Percentiles rank a stretch among this genome's conserved stretches.
These are phyloP conservation scores for Lordiphosa collinella DNA, from an alignment of 1,140 invertebrate species.

Conservation along the genomic window DNA sequence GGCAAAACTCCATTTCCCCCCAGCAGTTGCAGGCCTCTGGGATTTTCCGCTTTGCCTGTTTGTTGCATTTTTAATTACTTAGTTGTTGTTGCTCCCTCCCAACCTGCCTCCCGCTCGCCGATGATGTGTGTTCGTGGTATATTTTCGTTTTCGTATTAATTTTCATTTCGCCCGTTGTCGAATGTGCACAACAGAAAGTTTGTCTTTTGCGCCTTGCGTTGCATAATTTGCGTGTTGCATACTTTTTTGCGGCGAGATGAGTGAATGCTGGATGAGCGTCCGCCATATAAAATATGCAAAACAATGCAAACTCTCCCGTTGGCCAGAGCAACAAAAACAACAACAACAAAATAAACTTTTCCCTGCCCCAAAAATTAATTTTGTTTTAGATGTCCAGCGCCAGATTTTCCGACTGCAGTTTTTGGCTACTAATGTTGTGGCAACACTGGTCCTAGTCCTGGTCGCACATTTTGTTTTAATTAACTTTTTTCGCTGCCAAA, in stretches of 20 bases:
- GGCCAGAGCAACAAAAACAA: constrained; percentile 23
- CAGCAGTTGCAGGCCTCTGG: constrained; percentile 3
- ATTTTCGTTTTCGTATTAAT: constrained; percentile 64
- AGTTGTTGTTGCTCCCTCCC: constrained; percentile 21
- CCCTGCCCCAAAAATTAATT: constrained; percentile 64
- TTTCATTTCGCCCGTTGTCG: constrained; percentile 66
- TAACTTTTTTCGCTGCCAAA: constrained; percentile 41
- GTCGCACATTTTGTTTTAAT: constrained; percentile 63
- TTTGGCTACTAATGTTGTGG: constrained; percentile 61
- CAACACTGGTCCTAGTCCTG: constrained; percentile 33
- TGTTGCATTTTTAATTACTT: constrained; percentile 68
- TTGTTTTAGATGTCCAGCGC: constrained; percentile 49
- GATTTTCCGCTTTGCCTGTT: constrained; percentile 31
- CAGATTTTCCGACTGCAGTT: constrained; percentile 64
- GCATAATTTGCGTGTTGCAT: constrained; percentile 71
- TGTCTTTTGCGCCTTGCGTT: constrained; percentile 69
- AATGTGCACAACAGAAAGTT: constrained; percentile 65
- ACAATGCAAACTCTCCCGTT: constrained; percentile 64
- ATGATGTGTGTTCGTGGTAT: constrained; percentile 16
- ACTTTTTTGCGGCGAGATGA: constrained; percentile 13
- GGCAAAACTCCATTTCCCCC: no score
- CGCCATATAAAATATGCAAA: constrained; percentile 74
- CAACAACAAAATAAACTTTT: constrained; percentile 42
- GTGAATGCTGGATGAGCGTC: constrained; percentile 21
- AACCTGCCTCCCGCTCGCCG: no score